A percentile compares a stretch with the other conserved stretches of the same genome.
Evolutionary conservation across 2,888 invertebrate species (phyloP).

Genomic region (Synanthedon formicaeformis): DNA sequence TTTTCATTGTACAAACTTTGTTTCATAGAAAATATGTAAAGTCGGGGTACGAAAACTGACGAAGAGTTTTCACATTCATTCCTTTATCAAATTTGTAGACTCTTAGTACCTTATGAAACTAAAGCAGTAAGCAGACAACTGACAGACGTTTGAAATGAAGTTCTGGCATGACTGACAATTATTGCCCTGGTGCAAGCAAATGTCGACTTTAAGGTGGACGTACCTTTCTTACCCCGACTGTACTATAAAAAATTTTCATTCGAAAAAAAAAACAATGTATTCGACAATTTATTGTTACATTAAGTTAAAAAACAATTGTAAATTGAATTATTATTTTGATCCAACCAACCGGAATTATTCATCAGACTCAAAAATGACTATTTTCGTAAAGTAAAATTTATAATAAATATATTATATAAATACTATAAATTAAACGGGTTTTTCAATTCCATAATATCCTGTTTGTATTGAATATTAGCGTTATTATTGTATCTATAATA

Average conservation of each 20-base stretch:
- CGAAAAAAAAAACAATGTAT: conserved; percentile 16
- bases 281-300: conserved; percentile 36
- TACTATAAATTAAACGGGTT: conserved; percentile 20
- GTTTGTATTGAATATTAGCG: conserved; percentile 2
- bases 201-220: no score
- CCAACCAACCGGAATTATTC: conserved; percentile 34
- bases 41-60: no score
- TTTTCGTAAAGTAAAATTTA: conserved; percentile 46
- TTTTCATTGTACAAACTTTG: conserved; percentile 14
- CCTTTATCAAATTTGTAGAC: no score
- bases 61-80: no score
- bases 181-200: no score
- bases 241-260: conserved; percentile 25
- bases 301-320: conserved; percentile 14
- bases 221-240: conserved; percentile 2
- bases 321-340: conserved; percentile 39
- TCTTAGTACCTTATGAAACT: no score
- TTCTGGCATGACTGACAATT: neutral
- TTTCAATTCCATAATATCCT: conserved; percentile 24
- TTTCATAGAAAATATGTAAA: neutral
- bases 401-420: conserved; percentile 28
- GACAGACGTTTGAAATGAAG: no score
- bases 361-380: conserved; percentile 32
- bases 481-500: conserved; percentile 8
- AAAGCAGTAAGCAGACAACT: no score